Conservation (phyloP, 2,113 vertebrate genomes). For the Callopanchax toddi region DNA sequence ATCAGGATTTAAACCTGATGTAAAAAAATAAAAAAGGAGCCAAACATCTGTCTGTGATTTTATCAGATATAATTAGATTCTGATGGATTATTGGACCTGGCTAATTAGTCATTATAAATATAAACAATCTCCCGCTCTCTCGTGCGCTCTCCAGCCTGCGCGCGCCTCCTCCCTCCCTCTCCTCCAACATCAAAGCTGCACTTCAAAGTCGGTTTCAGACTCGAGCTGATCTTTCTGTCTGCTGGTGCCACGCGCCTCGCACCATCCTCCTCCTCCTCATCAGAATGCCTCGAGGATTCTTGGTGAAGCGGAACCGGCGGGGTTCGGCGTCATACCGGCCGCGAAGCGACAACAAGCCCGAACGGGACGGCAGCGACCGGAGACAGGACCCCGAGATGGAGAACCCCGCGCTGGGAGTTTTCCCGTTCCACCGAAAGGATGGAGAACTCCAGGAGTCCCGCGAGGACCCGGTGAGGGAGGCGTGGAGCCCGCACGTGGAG, state of each 20-base stretch:
- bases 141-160: constrained; percentile 21
- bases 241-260: constrained; percentile 39
- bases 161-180: constrained; percentile 21
- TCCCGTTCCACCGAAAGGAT: constrained; percentile 12
- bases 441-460: constrained; percentile 33
- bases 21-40: too few relatives aligned
- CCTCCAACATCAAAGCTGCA: constrained; percentile 48
- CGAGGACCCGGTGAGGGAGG: constrained; percentile 45
- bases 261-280: not conserved
- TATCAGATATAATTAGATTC: too few relatives aligned
- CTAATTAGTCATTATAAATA: too few relatives aligned
- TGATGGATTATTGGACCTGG: too few relatives aligned
- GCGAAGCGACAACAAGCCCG: constrained; percentile 35
- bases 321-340: constrained; percentile 82
- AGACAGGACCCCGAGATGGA: not conserved
- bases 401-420: not conserved
- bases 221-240: constrained; percentile 38
- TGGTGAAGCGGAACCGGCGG: constrained; percentile 89
- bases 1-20: too few relatives aligned
- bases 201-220: constrained; percentile 62
- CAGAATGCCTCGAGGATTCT: constrained; percentile 93
- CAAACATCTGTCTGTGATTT: too few relatives aligned
- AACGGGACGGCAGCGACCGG: not conserved
- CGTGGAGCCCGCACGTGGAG: constrained; percentile 70
- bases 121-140: constrained; percentile 5